Base-by-base conservation (phyloP, 2,797 vertebrate species). In the Fistularia commersonii region DNA sequence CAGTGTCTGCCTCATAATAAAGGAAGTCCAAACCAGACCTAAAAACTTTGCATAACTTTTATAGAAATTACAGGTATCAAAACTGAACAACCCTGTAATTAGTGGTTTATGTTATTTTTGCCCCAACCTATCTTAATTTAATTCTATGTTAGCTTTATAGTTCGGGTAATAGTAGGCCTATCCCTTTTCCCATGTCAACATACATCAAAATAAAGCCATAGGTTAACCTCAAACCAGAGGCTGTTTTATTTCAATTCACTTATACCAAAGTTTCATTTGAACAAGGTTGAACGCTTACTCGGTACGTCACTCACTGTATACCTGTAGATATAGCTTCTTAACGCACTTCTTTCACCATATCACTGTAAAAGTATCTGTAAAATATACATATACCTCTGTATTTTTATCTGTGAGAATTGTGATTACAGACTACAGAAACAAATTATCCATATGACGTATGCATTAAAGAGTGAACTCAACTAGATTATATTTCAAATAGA, bases 1-100 rank as follows among this genome's bases (percentile, higher is more conserved):
- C 87, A 72, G 41, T 62, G 72, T 76, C 77, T 81, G 74, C 80
- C 77, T 72, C 89, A 77, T 89, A 88, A 90, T 89, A 87, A 84
- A 78, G 76, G 69, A 64, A 74, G 80, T 81, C 76, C 76, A 69
- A 80, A 84, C 62, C 82, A 76, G 79, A 71, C 72, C 84, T 76
- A 84, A 88, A 78, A 71, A 69, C 72, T 76, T 79, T 72, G 59
- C 79, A 84, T 75, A 80, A 78, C 69, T 62, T 68, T 44, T 60
- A 61, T 76, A 64, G 69, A 86, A 87, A 89, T 89, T 85, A 87
- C 71, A 88, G 87, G 60, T 76, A 84, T 42, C 67, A 50, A 69
- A 73, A 61, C 48, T 54, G 52, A 48, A 51, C 80, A 80, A 83
- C 69, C 85, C 86, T 72, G 32, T 61, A 39, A 87, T 89, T 88